phyloP scores from a whole-genome alignment of 2,797 vertebrate species.

The Darevskia mixta region DNA sequence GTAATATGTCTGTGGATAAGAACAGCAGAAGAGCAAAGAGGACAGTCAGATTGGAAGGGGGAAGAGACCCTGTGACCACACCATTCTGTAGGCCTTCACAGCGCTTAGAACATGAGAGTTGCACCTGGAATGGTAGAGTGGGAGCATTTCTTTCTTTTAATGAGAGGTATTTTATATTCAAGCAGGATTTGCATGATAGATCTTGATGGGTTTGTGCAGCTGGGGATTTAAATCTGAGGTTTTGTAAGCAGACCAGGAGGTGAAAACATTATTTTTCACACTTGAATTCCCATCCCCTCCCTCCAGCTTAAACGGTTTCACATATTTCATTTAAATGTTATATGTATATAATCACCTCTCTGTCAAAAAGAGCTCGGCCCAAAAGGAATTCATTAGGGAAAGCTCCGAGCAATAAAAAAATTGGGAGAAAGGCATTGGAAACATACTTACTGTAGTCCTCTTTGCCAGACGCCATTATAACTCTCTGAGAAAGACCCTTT shows the following conservation, averaged over 20 bases:
- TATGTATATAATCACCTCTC: constrained; percentile 22
- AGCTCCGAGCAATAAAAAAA: constrained; percentile 5
- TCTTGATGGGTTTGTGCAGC: constrained; percentile 14
- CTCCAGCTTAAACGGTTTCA: constrained; percentile 37
- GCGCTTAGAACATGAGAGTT: neutral
- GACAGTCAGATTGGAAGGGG: neutral
- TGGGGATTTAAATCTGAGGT: constrained; percentile 16
- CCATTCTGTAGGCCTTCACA: neutral
- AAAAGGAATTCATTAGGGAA: constrained; percentile 55
- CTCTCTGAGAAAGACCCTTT: neutral
- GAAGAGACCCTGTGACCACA: neutral
- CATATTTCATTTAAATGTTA: constrained; percentile 58
- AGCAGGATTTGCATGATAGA: constrained; percentile 8
- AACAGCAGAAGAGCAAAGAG: neutral
- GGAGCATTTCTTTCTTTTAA: constrained; percentile 4
- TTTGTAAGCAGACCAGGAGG: constrained; percentile 21
- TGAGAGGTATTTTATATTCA: constrained; percentile 5
- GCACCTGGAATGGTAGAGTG: neutral
- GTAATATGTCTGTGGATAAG: neutral
- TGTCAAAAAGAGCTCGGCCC: constrained; percentile 29
- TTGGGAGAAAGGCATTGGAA: constrained; percentile 14
- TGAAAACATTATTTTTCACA: constrained; percentile 29
- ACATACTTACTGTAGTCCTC: neutral
- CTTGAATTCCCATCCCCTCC: constrained; percentile 28
- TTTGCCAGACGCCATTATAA: constrained; percentile 13